Conservation (phyloP, 2,797 vertebrate species). For the Meriones psammophilus region DNA sequence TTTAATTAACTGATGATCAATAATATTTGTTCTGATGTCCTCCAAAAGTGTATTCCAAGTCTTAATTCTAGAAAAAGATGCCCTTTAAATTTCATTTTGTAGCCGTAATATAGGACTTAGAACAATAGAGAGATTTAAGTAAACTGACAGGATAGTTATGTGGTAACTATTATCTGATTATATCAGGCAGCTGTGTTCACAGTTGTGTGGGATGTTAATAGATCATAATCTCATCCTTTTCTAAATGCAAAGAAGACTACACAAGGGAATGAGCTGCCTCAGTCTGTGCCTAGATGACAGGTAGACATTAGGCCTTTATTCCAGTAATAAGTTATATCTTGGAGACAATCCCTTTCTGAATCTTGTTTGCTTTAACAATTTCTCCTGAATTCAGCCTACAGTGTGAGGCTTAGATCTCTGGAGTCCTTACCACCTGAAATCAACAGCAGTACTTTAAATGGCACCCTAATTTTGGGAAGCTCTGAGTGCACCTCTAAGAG, state of each 20-base stretch:
- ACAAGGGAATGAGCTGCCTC: neutral
- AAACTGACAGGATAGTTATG: neutral
- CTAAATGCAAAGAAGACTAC: neutral
- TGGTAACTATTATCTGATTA: neutral
- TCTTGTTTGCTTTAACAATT: neutral
- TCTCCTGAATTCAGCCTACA: slow-evolving; percentile 23
- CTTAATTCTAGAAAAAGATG: slow-evolving; percentile 12
- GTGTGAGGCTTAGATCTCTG: neutral
- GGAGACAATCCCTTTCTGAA: neutral
- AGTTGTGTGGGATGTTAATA: neutral
- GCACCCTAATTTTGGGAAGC: neutral
- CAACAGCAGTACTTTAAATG: neutral
- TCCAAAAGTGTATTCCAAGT: slow-evolving; percentile 36
- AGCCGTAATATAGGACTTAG: neutral
- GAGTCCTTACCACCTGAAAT: slow-evolving; percentile 26
- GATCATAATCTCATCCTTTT: neutral
- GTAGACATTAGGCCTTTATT: slow-evolving; percentile 11
- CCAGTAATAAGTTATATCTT: neutral
- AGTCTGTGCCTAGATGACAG: neutral
- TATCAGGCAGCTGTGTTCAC: neutral
- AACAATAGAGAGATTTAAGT: slow-evolving; percentile 8
- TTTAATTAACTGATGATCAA: neutral
- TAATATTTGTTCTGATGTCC: neutral
- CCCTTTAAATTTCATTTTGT: slow-evolving; percentile 45
- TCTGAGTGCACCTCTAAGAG: neutral